A percentile compares a stretch with the other conserved stretches of the same genome.
Conservation (phyloP, 2,113 vertebrate genomes). For the Ptilorrhoa leucosticta region DNA sequence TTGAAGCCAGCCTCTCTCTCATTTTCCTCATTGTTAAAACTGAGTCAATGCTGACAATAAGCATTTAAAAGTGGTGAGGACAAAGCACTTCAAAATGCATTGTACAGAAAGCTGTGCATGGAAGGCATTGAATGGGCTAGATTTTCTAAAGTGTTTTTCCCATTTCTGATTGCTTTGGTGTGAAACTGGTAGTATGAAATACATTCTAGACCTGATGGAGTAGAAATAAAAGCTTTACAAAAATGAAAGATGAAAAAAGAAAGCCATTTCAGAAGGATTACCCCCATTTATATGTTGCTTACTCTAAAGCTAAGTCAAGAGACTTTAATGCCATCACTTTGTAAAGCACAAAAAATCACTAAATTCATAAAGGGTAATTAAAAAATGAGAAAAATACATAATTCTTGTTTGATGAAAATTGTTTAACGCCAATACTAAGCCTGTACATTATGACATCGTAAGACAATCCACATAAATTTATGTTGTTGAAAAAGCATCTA, state of each 20-base stretch:
- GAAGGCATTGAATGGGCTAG: background rate
- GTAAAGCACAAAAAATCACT: background rate
- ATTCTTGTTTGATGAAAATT: background rate
- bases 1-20: background rate
- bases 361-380: background rate
- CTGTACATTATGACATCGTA: background rate
- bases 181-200: background rate
- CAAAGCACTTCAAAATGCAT: background rate
- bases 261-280: background rate
- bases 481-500: background rate
- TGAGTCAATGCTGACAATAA: slow-evolving; percentile 1
- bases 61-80: background rate
- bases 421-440: background rate
- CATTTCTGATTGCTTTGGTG: background rate
- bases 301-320: background rate
- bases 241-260: background rate
- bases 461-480: background rate
- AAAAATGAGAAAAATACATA: background rate
- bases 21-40: slow-evolving; percentile 11
- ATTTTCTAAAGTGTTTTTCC: background rate
- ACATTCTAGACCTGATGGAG: background rate
- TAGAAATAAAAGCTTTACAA: background rate
- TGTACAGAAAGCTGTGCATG: background rate
- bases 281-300: background rate
- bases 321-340: background rate